A percentile compares a stretch with the other conserved stretches of the same genome.
These are phyloP conservation scores for Chrosomus eos DNA, from an alignment of 2,797 vertebrate species.

Conservation along the genomic window DNA sequence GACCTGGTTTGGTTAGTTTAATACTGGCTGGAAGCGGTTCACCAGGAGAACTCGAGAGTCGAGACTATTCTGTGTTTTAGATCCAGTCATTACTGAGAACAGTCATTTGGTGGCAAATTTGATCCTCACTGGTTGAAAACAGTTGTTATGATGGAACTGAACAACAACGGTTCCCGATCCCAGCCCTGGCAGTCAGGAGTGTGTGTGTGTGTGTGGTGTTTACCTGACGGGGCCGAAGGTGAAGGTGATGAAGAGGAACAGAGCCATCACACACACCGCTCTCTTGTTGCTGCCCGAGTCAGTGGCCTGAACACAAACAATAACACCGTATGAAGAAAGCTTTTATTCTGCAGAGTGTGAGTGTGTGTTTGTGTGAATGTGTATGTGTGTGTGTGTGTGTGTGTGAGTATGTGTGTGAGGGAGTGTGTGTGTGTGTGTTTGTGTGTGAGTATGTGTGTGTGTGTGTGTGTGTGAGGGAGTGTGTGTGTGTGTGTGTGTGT, in stretches of 20 bases:
- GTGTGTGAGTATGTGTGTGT: too few relatives aligned
- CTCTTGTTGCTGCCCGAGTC: conserved; percentile 83
- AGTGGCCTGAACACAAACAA: conserved; percentile 64
- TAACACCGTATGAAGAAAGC: background rate
- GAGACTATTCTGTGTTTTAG: background rate
- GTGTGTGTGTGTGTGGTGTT: background rate
- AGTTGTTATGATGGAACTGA: background rate
- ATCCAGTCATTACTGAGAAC: background rate
- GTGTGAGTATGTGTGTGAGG: too few relatives aligned
- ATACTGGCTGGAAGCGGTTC: background rate
- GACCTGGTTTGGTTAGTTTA: background rate
- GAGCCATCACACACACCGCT: conserved; percentile 87
- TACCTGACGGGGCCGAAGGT: conserved; percentile 90
- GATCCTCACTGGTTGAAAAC: background rate
- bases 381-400: too few relatives aligned
- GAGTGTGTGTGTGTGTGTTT: too few relatives aligned
- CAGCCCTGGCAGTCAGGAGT: too few relatives aligned
- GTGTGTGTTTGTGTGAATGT: background rate
- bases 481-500: too few relatives aligned
- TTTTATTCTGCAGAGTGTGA: conserved; percentile 5
- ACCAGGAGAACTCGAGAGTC: background rate
- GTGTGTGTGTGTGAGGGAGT: too few relatives aligned
- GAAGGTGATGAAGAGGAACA: conserved; percentile 89
- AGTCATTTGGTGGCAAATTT: background rate
- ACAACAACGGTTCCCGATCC: too few relatives aligned